A percentile compares a stretch with the other conserved stretches of the same genome.
Conservation (phyloP, 2,888 invertebrate species). For the Drosophila robusta region DNA sequence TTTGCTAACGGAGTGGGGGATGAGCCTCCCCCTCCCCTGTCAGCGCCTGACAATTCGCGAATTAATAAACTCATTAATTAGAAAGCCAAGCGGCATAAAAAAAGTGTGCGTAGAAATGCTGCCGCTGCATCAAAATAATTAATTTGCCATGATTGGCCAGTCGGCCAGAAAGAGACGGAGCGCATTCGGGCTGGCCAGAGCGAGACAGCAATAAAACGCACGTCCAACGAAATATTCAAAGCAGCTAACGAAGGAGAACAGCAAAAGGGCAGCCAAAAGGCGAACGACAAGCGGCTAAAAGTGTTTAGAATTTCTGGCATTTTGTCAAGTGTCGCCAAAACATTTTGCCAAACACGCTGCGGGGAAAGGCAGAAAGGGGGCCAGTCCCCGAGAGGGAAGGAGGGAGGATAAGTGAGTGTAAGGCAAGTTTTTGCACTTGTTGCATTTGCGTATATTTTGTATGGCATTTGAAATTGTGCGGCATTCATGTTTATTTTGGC, state of each 20-base stretch:
- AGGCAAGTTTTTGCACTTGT: constrained; percentile 67
- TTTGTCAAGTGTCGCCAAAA: constrained; percentile 82
- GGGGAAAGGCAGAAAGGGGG: background rate
- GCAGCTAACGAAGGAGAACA: constrained; percentile 19
- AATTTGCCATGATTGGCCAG: constrained; percentile 45
- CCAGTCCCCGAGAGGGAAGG: background rate
- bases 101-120: constrained; percentile 38
- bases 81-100: constrained; percentile 62
- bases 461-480: constrained; percentile 65
- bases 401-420: constrained; percentile 8
- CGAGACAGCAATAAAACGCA: background rate
- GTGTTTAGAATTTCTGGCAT: constrained; percentile 82
- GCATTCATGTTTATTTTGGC: constrained; percentile 44
- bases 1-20: constrained; percentile 15
- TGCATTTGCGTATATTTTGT: constrained; percentile 61
- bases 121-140: constrained; percentile 43
- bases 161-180: constrained; percentile 7
- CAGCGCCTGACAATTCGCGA: constrained; percentile 75
- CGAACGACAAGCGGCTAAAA: constrained; percentile 66
- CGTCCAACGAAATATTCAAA: constrained; percentile 28
- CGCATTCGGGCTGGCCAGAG: background rate
- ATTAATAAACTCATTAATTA: constrained; percentile 82
- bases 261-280: constrained; percentile 54
- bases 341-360: constrained; percentile 71
- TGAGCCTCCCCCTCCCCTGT: constrained; percentile 42